Evolutionary conservation across 1,140 invertebrate genomes (phyloP).

Genomic region (Pseudomyrmex dendroicus): DNA sequence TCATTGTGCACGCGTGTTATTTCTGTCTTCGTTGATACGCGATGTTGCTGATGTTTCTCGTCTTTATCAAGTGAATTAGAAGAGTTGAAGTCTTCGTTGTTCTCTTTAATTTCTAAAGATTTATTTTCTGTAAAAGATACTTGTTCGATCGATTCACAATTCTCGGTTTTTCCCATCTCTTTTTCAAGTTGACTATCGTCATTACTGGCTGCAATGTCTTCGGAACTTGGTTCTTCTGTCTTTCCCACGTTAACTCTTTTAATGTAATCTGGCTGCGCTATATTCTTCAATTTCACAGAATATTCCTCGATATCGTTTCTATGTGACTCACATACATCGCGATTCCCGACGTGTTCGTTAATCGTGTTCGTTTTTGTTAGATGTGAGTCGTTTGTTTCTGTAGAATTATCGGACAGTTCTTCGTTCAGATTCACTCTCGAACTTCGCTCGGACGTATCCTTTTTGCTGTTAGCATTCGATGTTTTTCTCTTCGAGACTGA

Average conservation of each 20-base stretch:
- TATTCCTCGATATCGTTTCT: background rate
- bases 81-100: background rate
- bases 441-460: background rate
- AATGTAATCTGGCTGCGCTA: background rate
- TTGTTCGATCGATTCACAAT: background rate
- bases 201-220: background rate
- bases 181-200: background rate
- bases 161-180: background rate
- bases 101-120: background rate
- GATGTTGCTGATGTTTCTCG: background rate
- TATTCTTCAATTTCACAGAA: background rate
- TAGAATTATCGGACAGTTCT: background rate
- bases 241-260: background rate
- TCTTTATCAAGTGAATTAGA: background rate
- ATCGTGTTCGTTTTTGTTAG: background rate
- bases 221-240: background rate
- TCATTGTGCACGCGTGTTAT: background rate
- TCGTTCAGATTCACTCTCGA: background rate
- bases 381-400: background rate
- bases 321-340: background rate
- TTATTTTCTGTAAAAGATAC: background rate
- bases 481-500: background rate
- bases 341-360: background rate
- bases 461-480: background rate
- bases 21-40: constrained; percentile 9